Percentiles rank a stretch among this genome's conserved stretches.
These are phyloP conservation scores for Buathra laborator DNA, from an alignment of 2,888 invertebrate genomes.

Conservation along the genomic window DNA sequence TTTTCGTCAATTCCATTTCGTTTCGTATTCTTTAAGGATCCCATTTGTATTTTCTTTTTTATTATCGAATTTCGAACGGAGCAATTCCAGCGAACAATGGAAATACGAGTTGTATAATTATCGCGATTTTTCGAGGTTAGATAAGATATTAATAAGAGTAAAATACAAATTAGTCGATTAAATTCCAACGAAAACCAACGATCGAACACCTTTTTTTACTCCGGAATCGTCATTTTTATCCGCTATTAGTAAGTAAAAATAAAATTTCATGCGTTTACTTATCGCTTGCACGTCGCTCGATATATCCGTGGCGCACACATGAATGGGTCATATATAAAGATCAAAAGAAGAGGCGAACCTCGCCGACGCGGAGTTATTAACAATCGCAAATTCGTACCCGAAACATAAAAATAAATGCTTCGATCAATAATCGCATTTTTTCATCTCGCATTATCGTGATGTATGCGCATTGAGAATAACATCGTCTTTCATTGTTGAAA, in stretches of 20 bases:
- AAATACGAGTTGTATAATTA: background rate
- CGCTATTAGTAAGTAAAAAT: background rate
- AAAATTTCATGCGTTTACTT: constrained; percentile 11
- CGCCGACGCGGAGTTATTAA: background rate
- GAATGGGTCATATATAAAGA: background rate
- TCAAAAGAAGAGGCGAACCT: constrained; percentile 1
- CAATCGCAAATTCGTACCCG: constrained; percentile 42
- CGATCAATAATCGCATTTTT: constrained; percentile 12
- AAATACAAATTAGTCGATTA: background rate
- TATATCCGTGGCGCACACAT: background rate
- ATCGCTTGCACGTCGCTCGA: background rate
- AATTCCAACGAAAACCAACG: background rate
- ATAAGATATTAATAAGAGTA: background rate
- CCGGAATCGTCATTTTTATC: background rate
- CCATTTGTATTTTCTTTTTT: background rate
- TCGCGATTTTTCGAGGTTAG: background rate
- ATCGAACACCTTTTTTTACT: background rate
- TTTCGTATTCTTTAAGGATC: background rate
- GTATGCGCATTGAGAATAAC: background rate
- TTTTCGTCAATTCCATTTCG: background rate
- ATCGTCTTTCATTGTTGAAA: background rate
- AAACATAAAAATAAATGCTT: constrained; percentile 53
- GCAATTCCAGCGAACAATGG: too few relatives aligned
- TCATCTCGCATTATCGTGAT: background rate
- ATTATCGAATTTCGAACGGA: too few relatives aligned